phyloP scores from a whole-genome alignment of 2,797 vertebrate species.

The Peromyscus attwateri region DNA sequence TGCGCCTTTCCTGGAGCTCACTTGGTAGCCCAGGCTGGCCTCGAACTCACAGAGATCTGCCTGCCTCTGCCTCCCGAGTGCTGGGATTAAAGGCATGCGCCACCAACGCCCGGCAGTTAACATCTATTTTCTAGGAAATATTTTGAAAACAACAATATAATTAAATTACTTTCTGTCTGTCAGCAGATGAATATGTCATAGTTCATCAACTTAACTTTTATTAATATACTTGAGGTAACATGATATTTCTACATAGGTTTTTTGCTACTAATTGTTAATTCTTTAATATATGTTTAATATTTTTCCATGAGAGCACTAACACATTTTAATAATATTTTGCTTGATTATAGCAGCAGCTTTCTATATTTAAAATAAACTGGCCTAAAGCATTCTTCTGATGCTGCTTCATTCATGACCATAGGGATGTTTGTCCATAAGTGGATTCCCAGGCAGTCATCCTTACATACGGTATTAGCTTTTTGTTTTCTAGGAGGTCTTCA shows the following conservation, averaged over 20 bases:
- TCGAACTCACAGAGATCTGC: too few relatives aligned
- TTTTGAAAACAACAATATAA: neutral
- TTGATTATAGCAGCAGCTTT: neutral
- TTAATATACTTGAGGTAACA: neutral
- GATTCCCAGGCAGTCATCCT: neutral
- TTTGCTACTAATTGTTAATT: slow-evolving; percentile 32
- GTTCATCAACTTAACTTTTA: neutral
- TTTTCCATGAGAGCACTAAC: neutral
- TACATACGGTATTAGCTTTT: neutral
- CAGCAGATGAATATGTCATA: neutral
- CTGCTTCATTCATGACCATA: neutral
- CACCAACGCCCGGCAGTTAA: too few relatives aligned
- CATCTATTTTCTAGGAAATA: neutral
- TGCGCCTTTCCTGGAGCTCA: too few relatives aligned
- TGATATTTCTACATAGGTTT: neutral
- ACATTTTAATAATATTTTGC: neutral
- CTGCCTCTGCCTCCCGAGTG: too few relatives aligned
- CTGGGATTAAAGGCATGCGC: too few relatives aligned
- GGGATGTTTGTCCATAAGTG: neutral
- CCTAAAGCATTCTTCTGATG: neutral
- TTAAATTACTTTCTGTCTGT: neutral
- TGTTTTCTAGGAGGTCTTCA: neutral
- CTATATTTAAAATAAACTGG: neutral
- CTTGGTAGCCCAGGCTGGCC: too few relatives aligned
- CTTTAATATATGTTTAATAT: neutral